These are phyloP conservation scores for Epistrophella euchroma DNA, from an alignment of 2,888 invertebrate genomes.

Conservation along the genomic window DNA sequence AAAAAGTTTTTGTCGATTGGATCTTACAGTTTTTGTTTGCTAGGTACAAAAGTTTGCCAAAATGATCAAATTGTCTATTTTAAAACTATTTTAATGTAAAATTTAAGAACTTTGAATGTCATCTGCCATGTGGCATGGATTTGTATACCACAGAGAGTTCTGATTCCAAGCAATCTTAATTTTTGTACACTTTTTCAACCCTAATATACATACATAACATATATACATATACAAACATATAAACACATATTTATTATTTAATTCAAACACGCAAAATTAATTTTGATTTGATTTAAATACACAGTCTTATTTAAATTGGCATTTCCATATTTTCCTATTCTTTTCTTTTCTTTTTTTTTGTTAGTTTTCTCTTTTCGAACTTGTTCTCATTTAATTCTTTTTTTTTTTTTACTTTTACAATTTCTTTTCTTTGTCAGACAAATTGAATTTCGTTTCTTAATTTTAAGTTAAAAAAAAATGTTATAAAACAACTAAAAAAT, in stretches of 20 bases:
- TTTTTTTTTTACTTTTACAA: not conserved
- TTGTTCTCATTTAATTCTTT: not conserved
- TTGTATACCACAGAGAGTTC: not conserved
- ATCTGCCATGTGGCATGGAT: no score
- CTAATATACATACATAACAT: not conserved
- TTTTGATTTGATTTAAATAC: conserved; percentile 64
- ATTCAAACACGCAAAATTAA: conserved; percentile 25
- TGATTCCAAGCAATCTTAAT: not conserved
- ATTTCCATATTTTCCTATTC: conserved; percentile 71
- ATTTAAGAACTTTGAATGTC: no score
- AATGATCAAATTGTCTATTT: no score
- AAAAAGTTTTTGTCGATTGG: no score
- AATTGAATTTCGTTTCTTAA: conserved; percentile 14
- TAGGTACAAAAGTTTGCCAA: no score
- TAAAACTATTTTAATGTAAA: no score
- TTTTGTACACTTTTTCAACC: not conserved
- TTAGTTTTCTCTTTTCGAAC: conserved; percentile 34
- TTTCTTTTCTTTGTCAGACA: conserved; percentile 3
- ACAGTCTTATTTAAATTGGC: conserved; percentile 77
- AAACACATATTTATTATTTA: conserved; percentile 37
- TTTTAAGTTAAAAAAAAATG: conserved; percentile 20
- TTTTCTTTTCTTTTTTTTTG: conserved; percentile 18
- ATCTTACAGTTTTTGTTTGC: no score
- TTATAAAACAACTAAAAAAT: conserved; percentile 52
- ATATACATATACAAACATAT: conserved; percentile 30